Evolutionary conservation across 2,113 vertebrate species (phyloP), one percentile per base, ranked within the genome.

Genomic region (Gallinago jamesoni): DNA sequence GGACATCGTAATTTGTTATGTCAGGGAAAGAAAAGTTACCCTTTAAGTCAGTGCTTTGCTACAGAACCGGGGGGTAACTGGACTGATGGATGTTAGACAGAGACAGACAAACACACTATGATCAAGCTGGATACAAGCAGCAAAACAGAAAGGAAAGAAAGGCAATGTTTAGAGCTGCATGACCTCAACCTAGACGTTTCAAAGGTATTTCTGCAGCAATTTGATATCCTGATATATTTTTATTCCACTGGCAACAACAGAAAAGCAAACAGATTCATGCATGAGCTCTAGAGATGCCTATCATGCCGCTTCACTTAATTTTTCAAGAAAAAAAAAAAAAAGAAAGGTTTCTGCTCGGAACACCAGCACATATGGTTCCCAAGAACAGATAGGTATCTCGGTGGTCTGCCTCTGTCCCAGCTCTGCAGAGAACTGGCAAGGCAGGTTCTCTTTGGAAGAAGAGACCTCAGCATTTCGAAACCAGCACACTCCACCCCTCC

Each of bases 241-340:
- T 94, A 91, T 93, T 95, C 78, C 72, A 84, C 91, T 93, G 78
- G 93, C 87, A 97, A 94, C 75, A 94, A 97, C 70, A 91, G 91
- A 96, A 95, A 96, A 96, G 68, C 91, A 96, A 94, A 96, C 67
- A 86, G 63, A 96, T 91, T 94, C 89, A 94, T 87, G 96, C 91
- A 89, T 89, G 87, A 96, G 87, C 91, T 95, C 91, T 73, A 80
- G 72, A 95, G 96, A 97, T 97, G 62, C 31, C 56, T 86, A 95
- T 96, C 96, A 45, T 31, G 37, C 81, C 1, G 1, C 78, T 94
- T 94, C 87, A 74, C 87, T 81, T 81, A 25, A 74, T 93, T 94
- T 97, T 96, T 95, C 56, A 74, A 60, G 47, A 8, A 6, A 8
- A 6, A n/a, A 72, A 84, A 23, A 41, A 45, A 57, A n/a, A 62